These are phyloP conservation scores for Sphaerophoria taeniata DNA, from an alignment of 2,888 invertebrate species.

Conservation along the genomic window DNA sequence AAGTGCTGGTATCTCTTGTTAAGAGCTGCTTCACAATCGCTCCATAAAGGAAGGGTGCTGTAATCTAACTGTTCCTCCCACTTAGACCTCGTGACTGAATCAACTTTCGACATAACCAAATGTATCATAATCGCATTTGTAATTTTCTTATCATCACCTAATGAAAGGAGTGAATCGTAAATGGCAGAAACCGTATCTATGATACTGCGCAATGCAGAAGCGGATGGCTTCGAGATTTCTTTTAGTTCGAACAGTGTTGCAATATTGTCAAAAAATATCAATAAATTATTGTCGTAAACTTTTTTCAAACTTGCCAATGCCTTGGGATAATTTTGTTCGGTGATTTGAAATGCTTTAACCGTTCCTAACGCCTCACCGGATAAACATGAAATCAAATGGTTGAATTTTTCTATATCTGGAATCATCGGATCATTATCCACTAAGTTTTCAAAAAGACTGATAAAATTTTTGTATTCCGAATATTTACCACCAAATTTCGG, in stretches of 20 bases:
- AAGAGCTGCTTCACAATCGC: conserved; percentile 51
- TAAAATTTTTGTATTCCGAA: conserved; percentile 33
- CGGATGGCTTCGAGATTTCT: conserved; percentile 57
- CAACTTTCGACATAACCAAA: conserved; percentile 66
- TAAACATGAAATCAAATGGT: conserved; percentile 1
- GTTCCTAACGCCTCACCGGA: conserved; percentile 31
- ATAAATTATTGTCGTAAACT: conserved; percentile 37
- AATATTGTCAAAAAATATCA: conserved; percentile 69
- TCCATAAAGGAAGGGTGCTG: conserved; percentile 55
- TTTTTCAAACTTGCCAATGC: neutral
- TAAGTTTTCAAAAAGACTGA: conserved; percentile 23
- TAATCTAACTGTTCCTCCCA: conserved; percentile 50
- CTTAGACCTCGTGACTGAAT: conserved; percentile 32
- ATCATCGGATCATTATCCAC: no score
- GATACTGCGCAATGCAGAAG: conserved; percentile 48
- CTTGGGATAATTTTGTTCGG: no score
- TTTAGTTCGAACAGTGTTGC: conserved; percentile 7
- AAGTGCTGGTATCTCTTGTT: conserved; percentile 52
- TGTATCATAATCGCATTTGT: conserved; percentile 68
- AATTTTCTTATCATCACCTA: conserved; percentile 61
- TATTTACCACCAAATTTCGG: conserved; percentile 37
- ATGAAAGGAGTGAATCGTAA: no score
- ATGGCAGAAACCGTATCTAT: no score
- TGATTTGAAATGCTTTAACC: neutral
- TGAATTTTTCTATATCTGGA: no score